Base-by-base conservation (phyloP, 1,140 invertebrate genomes). In the Whitmania pigra region DNA sequence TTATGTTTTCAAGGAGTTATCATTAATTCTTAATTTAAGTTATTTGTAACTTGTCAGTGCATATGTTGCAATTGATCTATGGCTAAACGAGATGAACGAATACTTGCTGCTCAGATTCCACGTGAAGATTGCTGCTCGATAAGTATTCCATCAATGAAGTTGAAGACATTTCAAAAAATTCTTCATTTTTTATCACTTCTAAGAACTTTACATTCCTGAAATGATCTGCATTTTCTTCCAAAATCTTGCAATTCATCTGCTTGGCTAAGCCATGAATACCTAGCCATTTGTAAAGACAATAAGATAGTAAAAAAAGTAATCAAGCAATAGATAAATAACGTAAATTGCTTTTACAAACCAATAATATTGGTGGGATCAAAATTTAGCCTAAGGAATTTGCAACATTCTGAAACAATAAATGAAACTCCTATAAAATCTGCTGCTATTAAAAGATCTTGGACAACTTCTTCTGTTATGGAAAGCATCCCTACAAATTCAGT, bases 401-500 rank as follows among this genome's bases (percentile, higher is more conserved):
- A 25, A 15, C 57, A 63, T 22, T 25, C 29, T 5, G 22, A 25
- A 63, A 63, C 22, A 25, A 63, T 25, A 63, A 25, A 22, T 25
- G 57, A 63, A 22, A 63, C 5, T 25, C 57, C 57, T 25, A 25
- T 15, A 13, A 25, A 31, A 63, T 63, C 57, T 25, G 57, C 57
- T 13, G 29, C 57, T 63, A 63, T 63, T 63, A 63, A 63, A 31
- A 63, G 57, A 63, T 63, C 57, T 63, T 63, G 57, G 29, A 63
- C 57, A 63, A 25, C 29, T 13, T 63, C 57, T 63, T 63, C 57
- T 63, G 57, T 63, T 63, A 63, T 25, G 22, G 22, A 25, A 22
- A 63, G 22, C 22, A 22, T 63, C 15, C 57, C 57, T 63, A 31
- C 29, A 31, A 22, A 63, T 25, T 13, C 22, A 17, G 11, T 63